phyloP scores from a whole-genome alignment of 2,797 vertebrate species.

The Myotis planiceps region DNA sequence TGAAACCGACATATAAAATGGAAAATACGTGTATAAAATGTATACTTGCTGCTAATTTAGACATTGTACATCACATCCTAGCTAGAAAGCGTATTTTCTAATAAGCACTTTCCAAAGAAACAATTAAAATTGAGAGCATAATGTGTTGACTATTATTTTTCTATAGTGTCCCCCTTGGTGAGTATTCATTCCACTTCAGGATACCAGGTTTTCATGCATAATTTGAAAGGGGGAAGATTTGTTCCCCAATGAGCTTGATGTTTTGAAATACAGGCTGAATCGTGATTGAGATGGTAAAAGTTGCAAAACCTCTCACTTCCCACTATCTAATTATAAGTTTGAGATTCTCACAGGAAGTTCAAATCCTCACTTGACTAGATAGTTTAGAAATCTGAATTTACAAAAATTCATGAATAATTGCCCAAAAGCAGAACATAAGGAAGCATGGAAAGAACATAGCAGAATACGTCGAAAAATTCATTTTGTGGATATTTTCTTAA shows the following conservation, averaged over 20 bases:
- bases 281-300: neutral
- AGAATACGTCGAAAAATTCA: neutral
- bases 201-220: neutral
- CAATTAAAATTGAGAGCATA: neutral
- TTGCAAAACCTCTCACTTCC: neutral
- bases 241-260: neutral
- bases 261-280: neutral
- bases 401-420: neutral
- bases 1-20: neutral
- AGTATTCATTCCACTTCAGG: neutral
- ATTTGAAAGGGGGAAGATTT: neutral
- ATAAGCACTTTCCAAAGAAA: neutral
- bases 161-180: neutral
- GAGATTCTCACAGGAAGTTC: neutral
- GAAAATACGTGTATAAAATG: neutral
- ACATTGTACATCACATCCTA: neutral
- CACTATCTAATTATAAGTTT: neutral
- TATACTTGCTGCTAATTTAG: neutral
- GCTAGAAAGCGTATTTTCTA: neutral
- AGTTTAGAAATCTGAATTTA: slow-evolving; percentile 4
- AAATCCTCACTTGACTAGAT: neutral
- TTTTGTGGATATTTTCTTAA: neutral
- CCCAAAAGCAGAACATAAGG: neutral
- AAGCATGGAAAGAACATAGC: neutral
- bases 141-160: neutral